Base-by-base conservation (phyloP, 2,113 vertebrate species). In the Synchiropus splendidus region DNA sequence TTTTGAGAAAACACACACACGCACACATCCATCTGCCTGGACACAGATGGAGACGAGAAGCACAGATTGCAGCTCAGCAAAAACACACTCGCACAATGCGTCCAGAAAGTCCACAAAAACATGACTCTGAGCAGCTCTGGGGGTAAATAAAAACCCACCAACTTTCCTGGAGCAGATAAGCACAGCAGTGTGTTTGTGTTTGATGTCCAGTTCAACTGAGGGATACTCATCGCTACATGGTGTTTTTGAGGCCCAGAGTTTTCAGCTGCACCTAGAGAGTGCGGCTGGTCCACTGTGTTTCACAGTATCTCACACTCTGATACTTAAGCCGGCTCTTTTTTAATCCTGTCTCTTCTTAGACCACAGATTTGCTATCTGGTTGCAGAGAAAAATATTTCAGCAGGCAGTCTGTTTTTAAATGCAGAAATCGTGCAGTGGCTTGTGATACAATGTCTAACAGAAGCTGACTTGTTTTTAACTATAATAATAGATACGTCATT, bases 11-110 rank as follows among this genome's bases (percentile, higher is more conserved):
- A 37, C 39, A 31, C 12, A 37, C 27, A 52, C 39, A 31, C 12
- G 33, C 27, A 52, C 32, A 47, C 9, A 45, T 56, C 39, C 37
- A 50, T 46, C 46, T 43, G 48, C 27, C 17, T 45, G 45, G 13
- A 44, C 43, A 51, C 13, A 38, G 50, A 48, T 40, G 31, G 45
- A 46, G 41, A 38, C 2, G 36, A 9, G 32, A 42, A 15, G 43
- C 35, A 39, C 27, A 56, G 38, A 44, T 38, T 37, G 35, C 17
- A 42, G 39, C 5, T 45, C 1, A 34, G 17, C 8, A 10, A 31
- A 48, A 63, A 38, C 12, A 35, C 9, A 30, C 35, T 36, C 39
- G 31, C 18, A 44, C 35, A 12, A 15, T 47, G 34, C 33, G 4
- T 30, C 10, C 12, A 37, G 17, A 39, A 42, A 36, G 31, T 4